Evolutionary conservation across 1,140 invertebrate species (phyloP).

Genomic region (Drosophila mayri): DNA sequence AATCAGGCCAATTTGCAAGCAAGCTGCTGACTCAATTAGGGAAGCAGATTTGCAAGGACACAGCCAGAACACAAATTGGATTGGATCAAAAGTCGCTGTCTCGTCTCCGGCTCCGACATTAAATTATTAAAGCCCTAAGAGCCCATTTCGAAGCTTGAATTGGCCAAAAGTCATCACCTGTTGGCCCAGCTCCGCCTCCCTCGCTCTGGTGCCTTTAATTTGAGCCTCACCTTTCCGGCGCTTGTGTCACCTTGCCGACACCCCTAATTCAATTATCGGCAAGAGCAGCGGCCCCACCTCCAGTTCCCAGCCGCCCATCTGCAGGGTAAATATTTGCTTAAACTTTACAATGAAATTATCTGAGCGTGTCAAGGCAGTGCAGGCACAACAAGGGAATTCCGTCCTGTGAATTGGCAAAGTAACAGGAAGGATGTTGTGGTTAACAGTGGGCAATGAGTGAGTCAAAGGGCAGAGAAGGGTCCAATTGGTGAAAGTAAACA

Average conservation of each 20-base stretch:
- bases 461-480: neutral
- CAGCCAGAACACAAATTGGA: slow-evolving; percentile 36
- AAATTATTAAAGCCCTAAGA: slow-evolving; percentile 58
- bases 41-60: slow-evolving; percentile 24
- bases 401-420: slow-evolving; percentile 17
- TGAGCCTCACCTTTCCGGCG: neutral
- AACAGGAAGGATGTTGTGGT: slow-evolving; percentile 36
- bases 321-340: slow-evolving; percentile 61
- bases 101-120: slow-evolving; percentile 28
- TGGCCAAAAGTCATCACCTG: slow-evolving; percentile 53
- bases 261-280: slow-evolving; percentile 71
- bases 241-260: slow-evolving; percentile 22
- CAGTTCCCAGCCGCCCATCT: slow-evolving; percentile 32
- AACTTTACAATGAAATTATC: slow-evolving; percentile 65
- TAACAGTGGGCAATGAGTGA: slow-evolving; percentile 14
- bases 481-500: slow-evolving; percentile 2
- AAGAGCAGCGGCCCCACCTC: slow-evolving; percentile 17
- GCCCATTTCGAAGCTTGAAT: slow-evolving; percentile 8
- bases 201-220: slow-evolving; percentile 42
- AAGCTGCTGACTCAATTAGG: slow-evolving; percentile 63
- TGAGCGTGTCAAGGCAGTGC: slow-evolving; percentile 31
- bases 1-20: slow-evolving; percentile 53
- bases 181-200: slow-evolving; percentile 5
- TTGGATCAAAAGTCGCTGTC: slow-evolving; percentile 18
- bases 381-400: slow-evolving; percentile 27